phyloP scores from a whole-genome alignment of 2,113 vertebrate genomes.

The Ardeotis arabs region DNA sequence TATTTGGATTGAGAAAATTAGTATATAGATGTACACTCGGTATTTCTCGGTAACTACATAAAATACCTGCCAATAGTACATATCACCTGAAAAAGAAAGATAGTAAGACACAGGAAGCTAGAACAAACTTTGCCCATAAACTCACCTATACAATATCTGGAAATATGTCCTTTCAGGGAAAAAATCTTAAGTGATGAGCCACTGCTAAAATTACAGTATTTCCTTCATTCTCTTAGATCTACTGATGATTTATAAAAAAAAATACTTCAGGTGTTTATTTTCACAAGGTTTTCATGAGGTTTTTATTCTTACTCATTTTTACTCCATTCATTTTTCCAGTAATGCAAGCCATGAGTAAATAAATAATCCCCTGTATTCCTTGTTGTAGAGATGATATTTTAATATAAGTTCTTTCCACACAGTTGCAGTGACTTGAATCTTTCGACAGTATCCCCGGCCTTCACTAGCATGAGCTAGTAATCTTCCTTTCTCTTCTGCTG shows the following conservation, averaged over 20 bases:
- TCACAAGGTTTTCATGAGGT: neutral
- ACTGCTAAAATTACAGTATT: neutral
- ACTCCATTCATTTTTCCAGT: neutral
- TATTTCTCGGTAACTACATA: neutral
- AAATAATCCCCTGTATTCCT: neutral
- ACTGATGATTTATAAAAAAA: neutral
- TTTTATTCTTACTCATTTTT: neutral
- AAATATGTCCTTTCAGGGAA: constrained; percentile 12
- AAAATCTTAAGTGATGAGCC: neutral
- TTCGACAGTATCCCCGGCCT: neutral
- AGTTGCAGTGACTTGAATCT: neutral
- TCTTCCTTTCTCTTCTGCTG: neutral
- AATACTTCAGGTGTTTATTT: neutral
- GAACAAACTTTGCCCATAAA: neutral
- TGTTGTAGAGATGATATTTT: neutral
- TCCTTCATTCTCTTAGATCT: neutral
- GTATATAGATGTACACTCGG: neutral
- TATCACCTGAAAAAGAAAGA: neutral
- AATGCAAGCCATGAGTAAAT: neutral
- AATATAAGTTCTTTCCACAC: neutral
- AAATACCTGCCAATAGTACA: neutral
- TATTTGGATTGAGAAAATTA: neutral
- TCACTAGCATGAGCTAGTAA: neutral
- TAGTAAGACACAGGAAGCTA: neutral
- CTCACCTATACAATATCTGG: constrained; percentile 40